Percentiles rank a stretch among this genome's conserved stretches.
Conservation (phyloP, 2,888 invertebrate species). For the Boloria selene region DNA sequence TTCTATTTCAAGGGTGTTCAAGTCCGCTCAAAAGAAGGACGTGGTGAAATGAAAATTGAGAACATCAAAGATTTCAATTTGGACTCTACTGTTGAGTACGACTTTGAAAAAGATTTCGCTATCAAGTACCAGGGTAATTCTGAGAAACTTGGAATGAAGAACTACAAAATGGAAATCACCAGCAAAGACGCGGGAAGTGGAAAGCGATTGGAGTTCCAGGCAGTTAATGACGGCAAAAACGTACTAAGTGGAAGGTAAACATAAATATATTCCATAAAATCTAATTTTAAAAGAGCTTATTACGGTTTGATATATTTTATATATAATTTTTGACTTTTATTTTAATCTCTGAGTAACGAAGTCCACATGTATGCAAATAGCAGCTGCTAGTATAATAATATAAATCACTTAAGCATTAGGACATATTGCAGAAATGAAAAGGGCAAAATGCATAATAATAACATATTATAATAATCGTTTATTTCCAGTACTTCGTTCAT, state of each 20-base stretch:
- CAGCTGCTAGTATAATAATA: too few species aligned
- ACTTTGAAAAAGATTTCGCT: constrained; percentile 84
- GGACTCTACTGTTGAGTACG: constrained; percentile 79
- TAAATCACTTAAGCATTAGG: too few species aligned
- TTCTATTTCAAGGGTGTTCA: constrained; percentile 63
- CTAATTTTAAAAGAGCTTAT: too few species aligned
- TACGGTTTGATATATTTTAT: too few species aligned
- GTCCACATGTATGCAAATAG: too few species aligned
- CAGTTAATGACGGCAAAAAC: constrained; percentile 85
- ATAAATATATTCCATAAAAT: neutral
- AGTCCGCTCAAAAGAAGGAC: constrained; percentile 82
- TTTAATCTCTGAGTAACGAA: too few species aligned
- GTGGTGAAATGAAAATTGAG: constrained; percentile 78
- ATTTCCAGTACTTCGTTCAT: constrained; percentile 84
- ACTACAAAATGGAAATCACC: constrained; percentile 84
- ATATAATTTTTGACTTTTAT: too few species aligned
- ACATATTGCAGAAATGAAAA: neutral
- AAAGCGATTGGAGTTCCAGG: constrained; percentile 84
- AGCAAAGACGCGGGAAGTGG: constrained; percentile 83
- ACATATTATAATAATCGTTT: neutral
- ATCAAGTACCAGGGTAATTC: constrained; percentile 84
- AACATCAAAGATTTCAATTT: constrained; percentile 80
- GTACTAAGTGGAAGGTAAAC: constrained; percentile 86
- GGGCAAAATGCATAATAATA: neutral
- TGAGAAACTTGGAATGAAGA: constrained; percentile 84